Evolutionary conservation across 2,797 vertebrate genomes (phyloP), one percentile per base, ranked within the genome.

Genomic region (Sebastes oblongus): DNA sequence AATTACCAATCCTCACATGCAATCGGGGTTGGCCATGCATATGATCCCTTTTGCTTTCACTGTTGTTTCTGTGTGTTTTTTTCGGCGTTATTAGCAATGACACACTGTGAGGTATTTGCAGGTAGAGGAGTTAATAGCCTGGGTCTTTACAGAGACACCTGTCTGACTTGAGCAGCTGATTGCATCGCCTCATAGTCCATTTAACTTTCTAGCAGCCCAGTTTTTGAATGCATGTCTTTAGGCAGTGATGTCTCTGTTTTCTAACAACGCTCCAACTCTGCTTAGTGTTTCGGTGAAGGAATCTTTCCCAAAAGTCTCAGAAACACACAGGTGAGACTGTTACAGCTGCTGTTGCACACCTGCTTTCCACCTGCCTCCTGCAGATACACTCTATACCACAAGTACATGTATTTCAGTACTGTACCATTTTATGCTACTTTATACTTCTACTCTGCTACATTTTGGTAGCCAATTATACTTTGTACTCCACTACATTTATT

Each of bases 1-100:
- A 95, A 96, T 96, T 96, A 96, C 93, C 92, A 88, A 95, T 95
- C 92, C 94, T 94, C 93, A 94, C 91, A 94, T 94, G 89, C 94
- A 89, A 92, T 93, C 90, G 66, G 72, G 91, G 78, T 86, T 78
- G 90, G 86, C 92, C 93, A 90, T 94, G 95, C 94, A 95, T 96
- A 92, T 92, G 92, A 94, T 95, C 90, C 88, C 88, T 78, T 91
- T 90, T 89, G 89, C 90, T 92, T 92, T 89, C 85, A 72, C 88
- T 78, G 73, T 83, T 91, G 83, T 89, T 89, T 81, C 70, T 78
- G 65, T 32, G 5, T 39, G 14, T 66, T 4, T 70, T 77, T 75
- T 84, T 56, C 85, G 42, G 90, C 82, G 71, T 94, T 91, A 94
- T 95, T 93, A 95, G 91, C 91, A 82, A 74, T 93, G 93, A 93